A percentile compares a stretch with the other conserved stretches of the same genome.
phyloP scores from a whole-genome alignment of 1,140 invertebrate species.

The Drosophila ohnishii region DNA sequence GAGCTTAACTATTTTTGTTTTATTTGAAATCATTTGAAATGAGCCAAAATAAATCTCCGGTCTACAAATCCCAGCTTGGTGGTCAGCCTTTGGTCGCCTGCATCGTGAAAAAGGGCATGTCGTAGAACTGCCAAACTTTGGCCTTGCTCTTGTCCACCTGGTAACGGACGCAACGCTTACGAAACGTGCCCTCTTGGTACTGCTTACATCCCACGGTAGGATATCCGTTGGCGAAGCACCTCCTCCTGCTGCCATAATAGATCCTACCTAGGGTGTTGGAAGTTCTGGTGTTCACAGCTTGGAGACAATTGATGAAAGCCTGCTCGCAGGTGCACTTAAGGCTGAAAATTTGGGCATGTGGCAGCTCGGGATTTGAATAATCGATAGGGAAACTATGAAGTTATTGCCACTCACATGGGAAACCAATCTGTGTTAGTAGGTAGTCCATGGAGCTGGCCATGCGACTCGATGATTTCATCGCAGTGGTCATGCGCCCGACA shows the following conservation, averaged over 20 bases:
- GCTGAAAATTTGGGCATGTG: conserved; percentile 46
- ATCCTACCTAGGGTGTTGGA: conserved; percentile 86
- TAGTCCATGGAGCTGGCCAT: conserved; percentile 85
- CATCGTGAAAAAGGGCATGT: conserved; percentile 83
- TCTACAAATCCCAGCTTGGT: conserved; percentile 13
- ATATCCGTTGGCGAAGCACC: conserved; percentile 88
- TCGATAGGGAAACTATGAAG: conserved; percentile 52
- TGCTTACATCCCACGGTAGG: conserved; percentile 85
- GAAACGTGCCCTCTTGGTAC: conserved; percentile 72
- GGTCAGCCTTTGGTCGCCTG: conserved; percentile 29
- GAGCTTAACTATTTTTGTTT: neutral
- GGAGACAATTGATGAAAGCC: conserved; percentile 87
- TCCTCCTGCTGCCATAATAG: conserved; percentile 88
- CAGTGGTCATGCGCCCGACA: conserved; percentile 91
- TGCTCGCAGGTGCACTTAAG: conserved; percentile 88
- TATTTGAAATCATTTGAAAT: neutral
- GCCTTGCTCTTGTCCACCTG: conserved; percentile 83
- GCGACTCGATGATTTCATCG: conserved; percentile 85
- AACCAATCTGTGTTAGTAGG: conserved; percentile 86
- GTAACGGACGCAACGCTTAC: conserved; percentile 84
- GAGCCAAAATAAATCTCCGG: too few species aligned
- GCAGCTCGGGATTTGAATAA: neutral
- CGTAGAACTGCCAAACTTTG: conserved; percentile 86
- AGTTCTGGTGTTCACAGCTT: conserved; percentile 83
- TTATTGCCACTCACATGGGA: conserved; percentile 78